Conservation (phyloP, 2,113 vertebrate genomes). For the Columba janthina region DNA sequence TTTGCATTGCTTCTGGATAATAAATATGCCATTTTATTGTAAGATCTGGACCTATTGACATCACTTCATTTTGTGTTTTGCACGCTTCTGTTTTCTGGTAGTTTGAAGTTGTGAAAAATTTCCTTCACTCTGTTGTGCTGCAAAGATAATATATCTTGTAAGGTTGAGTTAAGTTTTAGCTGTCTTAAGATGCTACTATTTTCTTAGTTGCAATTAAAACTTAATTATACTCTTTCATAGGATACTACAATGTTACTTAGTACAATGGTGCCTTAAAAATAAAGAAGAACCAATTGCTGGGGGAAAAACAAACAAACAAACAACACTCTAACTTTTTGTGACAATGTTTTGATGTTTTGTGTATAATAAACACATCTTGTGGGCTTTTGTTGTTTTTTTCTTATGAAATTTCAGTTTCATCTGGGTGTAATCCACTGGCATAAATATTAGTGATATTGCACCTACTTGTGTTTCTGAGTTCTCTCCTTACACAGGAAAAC, state of each 20-base stretch:
- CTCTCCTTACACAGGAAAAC: neutral
- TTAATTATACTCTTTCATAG: neutral
- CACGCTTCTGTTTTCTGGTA: neutral
- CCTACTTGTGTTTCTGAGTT: neutral
- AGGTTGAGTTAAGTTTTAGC: neutral
- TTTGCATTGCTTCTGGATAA: neutral
- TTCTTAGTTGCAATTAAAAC: neutral
- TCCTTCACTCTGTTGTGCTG: neutral
- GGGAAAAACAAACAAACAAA: neutral
- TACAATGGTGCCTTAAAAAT: neutral
- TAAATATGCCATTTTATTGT: neutral
- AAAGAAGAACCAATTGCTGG: neutral
- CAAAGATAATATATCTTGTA: neutral
- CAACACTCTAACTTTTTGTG: neutral
- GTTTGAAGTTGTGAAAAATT: neutral
- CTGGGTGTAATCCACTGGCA: neutral
- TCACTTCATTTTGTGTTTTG: neutral
- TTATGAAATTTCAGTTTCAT: neutral
- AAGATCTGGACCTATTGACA: neutral
- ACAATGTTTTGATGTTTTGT: neutral
- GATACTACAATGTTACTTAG: neutral
- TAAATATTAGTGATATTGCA: neutral
- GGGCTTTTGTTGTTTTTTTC: neutral
- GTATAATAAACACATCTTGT: neutral
- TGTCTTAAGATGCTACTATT: neutral